Percentiles rank a stretch among this genome's conserved stretches.
These are phyloP conservation scores for Atrichornis clamosus DNA, from an alignment of 2,113 vertebrate genomes.

Conservation along the genomic window DNA sequence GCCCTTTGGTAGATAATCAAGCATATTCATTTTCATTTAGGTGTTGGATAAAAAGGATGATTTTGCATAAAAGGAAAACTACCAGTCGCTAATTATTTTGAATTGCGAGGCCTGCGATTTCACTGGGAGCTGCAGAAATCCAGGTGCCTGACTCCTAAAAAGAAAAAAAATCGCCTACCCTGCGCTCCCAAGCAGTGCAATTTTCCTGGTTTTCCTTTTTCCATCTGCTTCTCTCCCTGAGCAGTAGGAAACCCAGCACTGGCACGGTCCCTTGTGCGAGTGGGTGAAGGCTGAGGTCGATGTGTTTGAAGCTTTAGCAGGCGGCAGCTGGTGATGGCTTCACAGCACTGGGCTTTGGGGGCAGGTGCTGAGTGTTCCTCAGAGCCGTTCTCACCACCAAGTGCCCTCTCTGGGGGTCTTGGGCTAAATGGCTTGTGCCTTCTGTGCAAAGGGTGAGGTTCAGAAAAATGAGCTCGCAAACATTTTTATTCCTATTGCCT, in stretches of 20 bases:
- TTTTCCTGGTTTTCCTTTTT: slow-evolving; percentile 9
- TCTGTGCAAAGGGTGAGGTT: background rate
- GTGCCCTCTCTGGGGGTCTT: background rate
- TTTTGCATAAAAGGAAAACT: slow-evolving; percentile 65
- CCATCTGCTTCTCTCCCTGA: slow-evolving; percentile 9
- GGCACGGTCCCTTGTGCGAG: background rate
- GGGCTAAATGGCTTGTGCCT: background rate
- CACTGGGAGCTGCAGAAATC: slow-evolving; percentile 62
- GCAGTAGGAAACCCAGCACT: background rate
- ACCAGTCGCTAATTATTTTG: slow-evolving; percentile 58
- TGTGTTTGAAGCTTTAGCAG: background rate
- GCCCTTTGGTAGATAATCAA: slow-evolving; percentile 63
- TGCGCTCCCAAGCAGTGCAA: background rate
- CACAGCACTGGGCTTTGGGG: background rate
- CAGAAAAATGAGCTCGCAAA: background rate
- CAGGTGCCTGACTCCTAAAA: slow-evolving; percentile 45
- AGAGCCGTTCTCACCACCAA: background rate
- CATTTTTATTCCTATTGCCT: background rate
- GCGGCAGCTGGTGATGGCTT: background rate
- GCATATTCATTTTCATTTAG: slow-evolving; percentile 68
- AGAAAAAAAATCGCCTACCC: background rate
- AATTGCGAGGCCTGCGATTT: slow-evolving; percentile 53
- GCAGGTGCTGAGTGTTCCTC: background rate
- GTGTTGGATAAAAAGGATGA: slow-evolving; percentile 66
- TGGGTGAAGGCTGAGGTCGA: background rate